These are phyloP conservation scores for Pardosa pseudoannulata DNA, from an alignment of 2,888 invertebrate genomes.

Conservation along the genomic window DNA sequence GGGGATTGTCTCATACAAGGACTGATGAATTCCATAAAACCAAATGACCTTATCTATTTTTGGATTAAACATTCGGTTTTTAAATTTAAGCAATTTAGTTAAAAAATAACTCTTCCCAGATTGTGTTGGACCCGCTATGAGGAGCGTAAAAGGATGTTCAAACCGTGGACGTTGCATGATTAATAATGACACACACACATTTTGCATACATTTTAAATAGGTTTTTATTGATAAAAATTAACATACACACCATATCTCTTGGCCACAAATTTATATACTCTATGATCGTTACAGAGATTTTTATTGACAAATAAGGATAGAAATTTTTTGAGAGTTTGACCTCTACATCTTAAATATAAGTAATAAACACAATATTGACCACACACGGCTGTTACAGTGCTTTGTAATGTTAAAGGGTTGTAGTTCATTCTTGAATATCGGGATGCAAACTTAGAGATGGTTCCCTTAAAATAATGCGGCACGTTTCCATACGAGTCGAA, in stretches of 20 bases:
- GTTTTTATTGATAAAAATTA: slow-evolving; percentile 7
- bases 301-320: neutral
- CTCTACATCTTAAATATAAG: neutral
- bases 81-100: neutral
- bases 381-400: neutral
- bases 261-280: neutral
- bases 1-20: slow-evolving; percentile 16
- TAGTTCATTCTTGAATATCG: neutral
- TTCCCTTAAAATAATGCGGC: neutral
- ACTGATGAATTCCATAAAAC: slow-evolving; percentile 28
- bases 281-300: neutral
- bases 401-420: slow-evolving; percentile 2
- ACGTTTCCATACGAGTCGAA: slow-evolving; percentile 12
- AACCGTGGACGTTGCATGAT: neutral
- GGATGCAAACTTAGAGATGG: neutral
- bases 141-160: slow-evolving; percentile 18
- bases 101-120: slow-evolving; percentile 19
- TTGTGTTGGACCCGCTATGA: slow-evolving; percentile 13
- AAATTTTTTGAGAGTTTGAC: neutral
- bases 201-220: too few species aligned
- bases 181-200: neutral
- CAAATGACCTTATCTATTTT: slow-evolving; percentile 3
- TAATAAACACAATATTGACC: slow-evolving; percentile 17
- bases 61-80: neutral
- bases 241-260: neutral